A percentile compares a stretch with the other conserved stretches of the same genome.
These are phyloP conservation scores for Drosophila sulfurigaster DNA, from an alignment of 1,140 invertebrate species.

Conservation along the genomic window DNA sequence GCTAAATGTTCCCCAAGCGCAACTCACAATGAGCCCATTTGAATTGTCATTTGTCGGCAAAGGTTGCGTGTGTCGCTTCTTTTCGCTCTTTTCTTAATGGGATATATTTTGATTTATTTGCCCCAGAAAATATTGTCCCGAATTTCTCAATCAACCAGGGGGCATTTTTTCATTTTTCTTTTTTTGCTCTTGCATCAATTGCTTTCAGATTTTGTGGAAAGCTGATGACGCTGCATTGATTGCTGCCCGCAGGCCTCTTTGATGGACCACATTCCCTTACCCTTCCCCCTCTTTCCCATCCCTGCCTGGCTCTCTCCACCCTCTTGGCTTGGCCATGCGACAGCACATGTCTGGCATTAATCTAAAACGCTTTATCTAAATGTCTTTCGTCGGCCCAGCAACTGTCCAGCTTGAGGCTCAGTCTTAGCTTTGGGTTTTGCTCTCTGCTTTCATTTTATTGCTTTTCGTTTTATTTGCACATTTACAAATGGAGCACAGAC, in stretches of 20 bases:
- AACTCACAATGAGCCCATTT: constrained; percentile 51
- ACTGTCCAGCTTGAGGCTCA: constrained; percentile 40
- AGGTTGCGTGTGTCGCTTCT: constrained; percentile 24
- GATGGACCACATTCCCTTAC: not conserved
- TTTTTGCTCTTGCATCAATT: constrained; percentile 26
- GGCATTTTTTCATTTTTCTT: constrained; percentile 9
- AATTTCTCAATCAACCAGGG: not conserved
- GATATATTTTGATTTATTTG: constrained; percentile 74
- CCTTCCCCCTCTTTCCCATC: not conserved
- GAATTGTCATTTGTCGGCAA: constrained; percentile 59
- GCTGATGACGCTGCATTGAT: constrained; percentile 78
- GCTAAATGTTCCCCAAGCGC: constrained; percentile 66
- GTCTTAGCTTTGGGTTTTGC: constrained; percentile 22
- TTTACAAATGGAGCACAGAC: constrained; percentile 74
- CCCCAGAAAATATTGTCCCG: constrained; percentile 6
- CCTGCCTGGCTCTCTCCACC: not conserved
- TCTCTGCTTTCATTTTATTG: constrained; percentile 60
- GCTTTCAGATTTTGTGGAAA: constrained; percentile 37
- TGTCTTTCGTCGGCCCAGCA: constrained; percentile 58
- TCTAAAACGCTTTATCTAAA: constrained; percentile 83
- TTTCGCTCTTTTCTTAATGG: constrained; percentile 42
- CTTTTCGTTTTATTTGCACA: constrained; percentile 78
- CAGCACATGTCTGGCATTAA: constrained; percentile 66
- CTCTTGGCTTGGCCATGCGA: no score
- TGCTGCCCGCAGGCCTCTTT: constrained; percentile 60